phyloP scores from a whole-genome alignment of 2,797 vertebrate genomes.

The Lindbergichthys nudifrons region DNA sequence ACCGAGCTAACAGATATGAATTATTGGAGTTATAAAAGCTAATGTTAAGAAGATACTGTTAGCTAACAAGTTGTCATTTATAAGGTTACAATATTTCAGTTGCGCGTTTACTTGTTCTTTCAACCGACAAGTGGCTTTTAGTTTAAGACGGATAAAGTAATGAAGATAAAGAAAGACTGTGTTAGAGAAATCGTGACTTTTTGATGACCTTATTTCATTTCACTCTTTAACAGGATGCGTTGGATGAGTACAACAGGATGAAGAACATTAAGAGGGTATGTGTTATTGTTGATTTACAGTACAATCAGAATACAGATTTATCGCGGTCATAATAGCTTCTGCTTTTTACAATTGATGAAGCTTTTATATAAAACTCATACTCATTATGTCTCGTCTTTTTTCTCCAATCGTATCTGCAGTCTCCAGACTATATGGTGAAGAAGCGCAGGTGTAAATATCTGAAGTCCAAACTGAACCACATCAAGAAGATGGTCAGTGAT shows the following conservation, averaged over 20 bases:
- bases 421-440: constrained; percentile 87
- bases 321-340: background rate
- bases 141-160: too few relatives aligned
- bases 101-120: too few relatives aligned
- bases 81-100: too few relatives aligned
- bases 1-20: too few relatives aligned
- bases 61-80: too few relatives aligned
- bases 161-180: background rate
- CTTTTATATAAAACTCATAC: background rate
- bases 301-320: background rate
- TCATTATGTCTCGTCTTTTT: background rate
- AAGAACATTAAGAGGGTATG: constrained; percentile 84
- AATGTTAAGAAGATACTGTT: too few relatives aligned
- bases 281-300: background rate
- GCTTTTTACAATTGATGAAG: background rate
- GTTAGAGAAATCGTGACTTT: background rate
- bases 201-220: background rate
- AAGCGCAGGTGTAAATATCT: constrained; percentile 89
- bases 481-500: constrained; percentile 91
- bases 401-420: constrained; percentile 68
- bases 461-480: constrained; percentile 90
- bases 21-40: too few relatives aligned
- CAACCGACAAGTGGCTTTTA: too few relatives aligned
- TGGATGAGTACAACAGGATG: constrained; percentile 86
- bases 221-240: constrained; percentile 76